phyloP scores from a whole-genome alignment of 1,140 invertebrate species.

The Teleopsis dalmanni region DNA sequence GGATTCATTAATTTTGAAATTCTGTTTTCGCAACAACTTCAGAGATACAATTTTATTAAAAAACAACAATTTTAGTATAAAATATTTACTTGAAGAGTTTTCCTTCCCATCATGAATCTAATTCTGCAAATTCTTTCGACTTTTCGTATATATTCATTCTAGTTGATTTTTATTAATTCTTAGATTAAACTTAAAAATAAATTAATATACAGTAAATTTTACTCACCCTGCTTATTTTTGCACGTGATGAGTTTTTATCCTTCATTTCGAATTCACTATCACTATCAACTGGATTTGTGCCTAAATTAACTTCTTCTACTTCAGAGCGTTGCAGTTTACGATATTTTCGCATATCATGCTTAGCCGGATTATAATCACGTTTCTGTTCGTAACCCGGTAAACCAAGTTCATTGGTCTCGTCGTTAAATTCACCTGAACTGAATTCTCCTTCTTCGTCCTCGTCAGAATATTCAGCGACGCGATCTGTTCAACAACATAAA shows the following conservation, averaged over 20 bases:
- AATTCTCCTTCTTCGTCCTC: constrained; percentile 61
- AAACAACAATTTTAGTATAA: no score
- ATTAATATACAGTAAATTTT: no score
- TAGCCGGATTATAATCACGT: constrained; percentile 39
- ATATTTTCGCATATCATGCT: constrained; percentile 44
- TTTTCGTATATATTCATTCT: no score
- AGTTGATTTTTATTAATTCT: no score
- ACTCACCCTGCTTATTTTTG: constrained; percentile 44
- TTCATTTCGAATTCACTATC: constrained; percentile 53
- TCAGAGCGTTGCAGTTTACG: constrained; percentile 41
- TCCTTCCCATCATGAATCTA: no score
- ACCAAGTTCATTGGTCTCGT: constrained; percentile 47
- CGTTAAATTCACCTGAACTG: constrained; percentile 59
- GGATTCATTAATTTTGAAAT: no score
- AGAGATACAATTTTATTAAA: no score
- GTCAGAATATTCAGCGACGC: constrained; percentile 57
- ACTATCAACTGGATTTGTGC: constrained; percentile 38
- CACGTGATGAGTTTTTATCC: constrained; percentile 44
- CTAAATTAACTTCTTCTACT: constrained; percentile 31
- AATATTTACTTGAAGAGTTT: no score
- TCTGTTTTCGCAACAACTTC: no score
- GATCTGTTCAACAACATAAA: constrained; percentile 46
- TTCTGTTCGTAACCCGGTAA: constrained; percentile 39
- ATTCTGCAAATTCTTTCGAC: no score
- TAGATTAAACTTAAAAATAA: no score